A percentile compares a stretch with the other conserved stretches of the same genome.
These are phyloP conservation scores for Bhutanitis thaidina DNA, from an alignment of 2,888 invertebrate species.

Conservation along the genomic window DNA sequence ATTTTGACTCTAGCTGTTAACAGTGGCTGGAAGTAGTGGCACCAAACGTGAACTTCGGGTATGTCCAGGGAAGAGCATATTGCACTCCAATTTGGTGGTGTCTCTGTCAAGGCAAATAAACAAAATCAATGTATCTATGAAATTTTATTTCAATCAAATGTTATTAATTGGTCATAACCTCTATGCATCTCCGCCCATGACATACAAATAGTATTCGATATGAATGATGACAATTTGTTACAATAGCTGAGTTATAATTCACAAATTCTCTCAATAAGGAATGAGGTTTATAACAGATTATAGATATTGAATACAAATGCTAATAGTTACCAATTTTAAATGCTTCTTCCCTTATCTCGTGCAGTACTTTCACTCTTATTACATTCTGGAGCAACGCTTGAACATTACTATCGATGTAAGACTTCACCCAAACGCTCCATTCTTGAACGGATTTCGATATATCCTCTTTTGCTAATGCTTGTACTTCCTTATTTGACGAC, in stretches of 20 bases:
- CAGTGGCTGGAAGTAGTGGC: conserved; percentile 85
- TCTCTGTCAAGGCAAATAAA: conserved; percentile 49
- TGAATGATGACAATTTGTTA: too few relatives aligned
- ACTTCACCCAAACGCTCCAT: conserved; percentile 84
- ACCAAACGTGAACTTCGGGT: conserved; percentile 83
- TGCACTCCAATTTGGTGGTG: conserved; percentile 81
- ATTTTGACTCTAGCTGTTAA: conserved; percentile 84
- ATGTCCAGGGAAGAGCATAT: conserved; percentile 82
- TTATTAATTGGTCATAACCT: too few relatives aligned
- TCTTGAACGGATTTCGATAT: conserved; percentile 69
- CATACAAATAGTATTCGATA: too few relatives aligned
- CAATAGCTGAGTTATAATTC: too few relatives aligned
- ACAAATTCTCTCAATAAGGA: too few relatives aligned
- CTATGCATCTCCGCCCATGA: too few relatives aligned
- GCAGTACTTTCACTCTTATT: conserved; percentile 84
- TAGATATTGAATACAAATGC: too few relatives aligned
- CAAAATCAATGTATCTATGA: too few relatives aligned
- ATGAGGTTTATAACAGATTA: too few relatives aligned
- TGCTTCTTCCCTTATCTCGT: conserved; percentile 85
- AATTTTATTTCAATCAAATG: too few relatives aligned
- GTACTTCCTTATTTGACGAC: conserved; percentile 50
- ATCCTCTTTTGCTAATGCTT: conserved; percentile 51
- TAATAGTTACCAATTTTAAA: conserved; percentile 76
- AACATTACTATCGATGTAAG: conserved; percentile 78
- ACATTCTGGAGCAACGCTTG: conserved; percentile 82